Evolutionary conservation across 2,797 vertebrate genomes (phyloP).

Genomic region (Oryzias sinensis): DNA sequence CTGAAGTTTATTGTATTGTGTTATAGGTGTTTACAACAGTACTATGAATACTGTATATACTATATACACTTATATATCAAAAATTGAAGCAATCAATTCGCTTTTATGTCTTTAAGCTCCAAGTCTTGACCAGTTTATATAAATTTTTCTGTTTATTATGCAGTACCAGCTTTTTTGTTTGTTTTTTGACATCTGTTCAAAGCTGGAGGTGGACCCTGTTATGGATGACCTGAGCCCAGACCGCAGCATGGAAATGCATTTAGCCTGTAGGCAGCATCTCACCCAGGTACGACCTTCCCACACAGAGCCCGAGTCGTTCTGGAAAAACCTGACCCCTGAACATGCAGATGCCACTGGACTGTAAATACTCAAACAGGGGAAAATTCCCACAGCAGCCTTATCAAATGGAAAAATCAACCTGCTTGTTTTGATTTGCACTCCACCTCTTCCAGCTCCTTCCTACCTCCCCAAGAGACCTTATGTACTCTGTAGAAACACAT

Average conservation of each 20-base stretch:
- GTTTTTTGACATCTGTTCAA: not conserved
- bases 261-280: conserved; percentile 35
- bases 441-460: conserved; percentile 22
- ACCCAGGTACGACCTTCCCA: conserved; percentile 61
- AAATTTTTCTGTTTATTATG: not conserved
- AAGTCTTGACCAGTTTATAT: not conserved
- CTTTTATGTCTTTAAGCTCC: not conserved
- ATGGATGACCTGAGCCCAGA: not conserved
- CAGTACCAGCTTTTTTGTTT: not conserved
- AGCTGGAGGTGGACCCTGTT: conserved; percentile 1
- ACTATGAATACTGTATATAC: too few species aligned
- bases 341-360: conserved; percentile 56
- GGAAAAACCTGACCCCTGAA: conserved; percentile 63
- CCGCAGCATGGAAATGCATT: conserved; percentile 14
- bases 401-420: conserved; percentile 74
- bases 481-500: not conserved
- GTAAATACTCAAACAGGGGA: conserved; percentile 69
- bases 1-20: too few species aligned
- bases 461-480: conserved; percentile 22
- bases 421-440: conserved; percentile 67
- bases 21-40: too few species aligned
- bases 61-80: too few species aligned
- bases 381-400: conserved; percentile 60
- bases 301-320: conserved; percentile 26
- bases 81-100: too few species aligned